phyloP scores from a whole-genome alignment of 2,888 invertebrate genomes.

The Standfussiana lucernea region DNA sequence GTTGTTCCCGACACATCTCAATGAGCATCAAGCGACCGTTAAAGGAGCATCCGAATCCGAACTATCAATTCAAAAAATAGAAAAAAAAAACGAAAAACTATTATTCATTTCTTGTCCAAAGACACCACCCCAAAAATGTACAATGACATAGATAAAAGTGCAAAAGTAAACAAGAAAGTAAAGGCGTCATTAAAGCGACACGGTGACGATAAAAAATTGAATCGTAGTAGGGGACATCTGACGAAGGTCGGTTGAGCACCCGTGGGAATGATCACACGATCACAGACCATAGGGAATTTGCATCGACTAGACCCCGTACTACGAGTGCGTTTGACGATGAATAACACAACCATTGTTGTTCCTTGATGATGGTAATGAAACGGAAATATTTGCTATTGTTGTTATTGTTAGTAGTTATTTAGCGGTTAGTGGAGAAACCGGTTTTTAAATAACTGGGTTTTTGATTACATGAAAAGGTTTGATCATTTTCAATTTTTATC shows the following conservation, averaged over 20 bases:
- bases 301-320: constrained; percentile 70
- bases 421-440: constrained; percentile 69
- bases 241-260: constrained; percentile 65
- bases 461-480: constrained; percentile 44
- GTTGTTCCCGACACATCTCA: constrained; percentile 66
- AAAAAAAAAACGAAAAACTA: constrained; percentile 73
- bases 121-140: constrained; percentile 81
- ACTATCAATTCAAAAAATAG: constrained; percentile 69
- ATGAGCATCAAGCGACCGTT: constrained; percentile 77
- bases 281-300: constrained; percentile 70
- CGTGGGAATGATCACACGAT: constrained; percentile 79
- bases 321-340: constrained; percentile 59
- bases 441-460: constrained; percentile 70
- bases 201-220: constrained; percentile 77
- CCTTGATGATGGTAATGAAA: constrained; percentile 78
- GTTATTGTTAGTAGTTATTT: constrained; percentile 72
- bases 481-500: constrained; percentile 52
- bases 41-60: constrained; percentile 75
- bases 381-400: constrained; percentile 80
- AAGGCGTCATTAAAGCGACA: constrained; percentile 86
- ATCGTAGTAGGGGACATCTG: constrained; percentile 72
- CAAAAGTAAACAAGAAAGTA: constrained; percentile 86
- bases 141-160: constrained; percentile 85
- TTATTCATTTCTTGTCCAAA: constrained; percentile 86
- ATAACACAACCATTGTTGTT: constrained; percentile 69